Conservation (phyloP, 1,140 invertebrate genomes). For the Drosophila nigromelanica region DNA sequence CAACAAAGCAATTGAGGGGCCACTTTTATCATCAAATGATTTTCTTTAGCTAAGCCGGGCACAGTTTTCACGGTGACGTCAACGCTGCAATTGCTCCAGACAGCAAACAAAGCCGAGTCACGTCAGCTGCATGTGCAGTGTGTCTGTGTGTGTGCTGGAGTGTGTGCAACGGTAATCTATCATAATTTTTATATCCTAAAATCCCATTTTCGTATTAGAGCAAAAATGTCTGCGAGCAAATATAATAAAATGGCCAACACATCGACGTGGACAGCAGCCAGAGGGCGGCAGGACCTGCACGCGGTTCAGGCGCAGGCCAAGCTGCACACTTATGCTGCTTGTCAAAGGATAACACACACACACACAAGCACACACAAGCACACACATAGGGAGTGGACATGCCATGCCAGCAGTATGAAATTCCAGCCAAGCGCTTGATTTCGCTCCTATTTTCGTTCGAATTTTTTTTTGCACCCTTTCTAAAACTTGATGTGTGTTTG, state of each 20-base stretch:
- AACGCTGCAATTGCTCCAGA: conserved; percentile 34
- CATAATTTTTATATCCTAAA: conserved; percentile 84
- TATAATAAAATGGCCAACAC: conserved; percentile 80
- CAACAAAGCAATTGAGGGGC: conserved; percentile 73
- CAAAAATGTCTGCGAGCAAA: conserved; percentile 82
- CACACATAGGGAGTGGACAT: conserved; percentile 20
- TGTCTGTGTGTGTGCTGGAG: conserved; percentile 15
- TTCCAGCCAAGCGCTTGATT: conserved; percentile 75
- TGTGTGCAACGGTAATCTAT: conserved; percentile 79
- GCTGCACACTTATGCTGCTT: conserved; percentile 69
- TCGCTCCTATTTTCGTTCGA: conserved; percentile 60
- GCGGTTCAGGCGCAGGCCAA: conserved; percentile 34
- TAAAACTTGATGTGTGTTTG: no score
- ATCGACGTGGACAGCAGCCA: conserved; percentile 54
- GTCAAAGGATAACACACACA: conserved; percentile 76
- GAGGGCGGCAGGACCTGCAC: conserved; percentile 19
- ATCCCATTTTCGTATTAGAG: conserved; percentile 83
- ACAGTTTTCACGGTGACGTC: conserved; percentile 62
- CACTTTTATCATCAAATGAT: conserved; percentile 78
- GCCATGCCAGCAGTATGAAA: conserved; percentile 73
- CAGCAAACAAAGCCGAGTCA: conserved; percentile 47
- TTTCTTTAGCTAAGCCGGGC: conserved; percentile 57
- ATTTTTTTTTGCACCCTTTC: conserved; percentile 44
- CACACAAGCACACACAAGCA: conserved; percentile 13
- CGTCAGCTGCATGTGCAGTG: conserved; percentile 16